Base-by-base conservation (phyloP, 2,888 invertebrate genomes). In the Andrena bucephala region DNA sequence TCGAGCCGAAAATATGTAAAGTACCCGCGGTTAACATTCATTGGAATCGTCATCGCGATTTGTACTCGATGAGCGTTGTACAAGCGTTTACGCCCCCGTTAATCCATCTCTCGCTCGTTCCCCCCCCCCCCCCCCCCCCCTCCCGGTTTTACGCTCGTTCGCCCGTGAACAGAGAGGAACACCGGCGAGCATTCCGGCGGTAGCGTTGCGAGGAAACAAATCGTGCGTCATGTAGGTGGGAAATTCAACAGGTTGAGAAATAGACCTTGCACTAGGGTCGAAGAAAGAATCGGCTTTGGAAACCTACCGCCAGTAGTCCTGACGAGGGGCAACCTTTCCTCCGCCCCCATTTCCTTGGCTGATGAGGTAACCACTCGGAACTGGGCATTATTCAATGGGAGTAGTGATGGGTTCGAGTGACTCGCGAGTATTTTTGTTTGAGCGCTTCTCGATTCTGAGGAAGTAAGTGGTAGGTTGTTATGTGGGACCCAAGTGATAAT, bases 211-310 rank as follows among this genome's bases (percentile, higher is more conserved):
- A 70, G 83, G 77, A 85, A 87, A 85, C 83, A 87, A 85, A 87
- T 87, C 68, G 84, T 60, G 74, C 83, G 72, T 85, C 78, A 75
- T 77, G 85, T 84, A 79, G 70, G 77, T 74, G 73, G 76, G 72
- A 77, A 77, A 73, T 81, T 88, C 87, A 88, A 87, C 87, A 87
- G 87, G 87, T 87, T 87, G 87, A 85, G 84, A 77, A 86, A 87
- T 78, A 75, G 72, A 62, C 75, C 69, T 71, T 77, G 72, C 69
- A 65, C 62, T 27, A 8, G 20, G 57, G 57, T 8, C 54, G 54
- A 57, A 27, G 24, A 57, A 24, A 57, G 57, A 24, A 24, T 20
- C 57, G 57, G 13, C 57, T 57, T 20, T 24, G 57, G 10, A 27
- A 57, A 42, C 42, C 42, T 16, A 3, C 42, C 16, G 42, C 42